Conservation (phyloP, 2,888 invertebrate species). For the Miltochrista miniata region DNA sequence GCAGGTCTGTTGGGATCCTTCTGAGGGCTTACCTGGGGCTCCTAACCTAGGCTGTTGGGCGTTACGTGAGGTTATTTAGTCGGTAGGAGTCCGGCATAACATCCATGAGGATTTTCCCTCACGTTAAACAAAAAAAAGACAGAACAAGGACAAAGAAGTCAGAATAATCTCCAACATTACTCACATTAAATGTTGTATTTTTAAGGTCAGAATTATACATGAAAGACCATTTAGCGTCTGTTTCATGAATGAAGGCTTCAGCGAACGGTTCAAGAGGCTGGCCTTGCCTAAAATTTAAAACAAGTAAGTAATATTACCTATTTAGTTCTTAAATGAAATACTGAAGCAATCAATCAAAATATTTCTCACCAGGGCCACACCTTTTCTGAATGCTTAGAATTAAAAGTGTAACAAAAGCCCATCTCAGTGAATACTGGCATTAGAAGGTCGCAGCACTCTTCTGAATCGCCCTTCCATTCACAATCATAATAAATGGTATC, state of each 20-base stretch:
- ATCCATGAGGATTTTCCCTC: too few relatives aligned
- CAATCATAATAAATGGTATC: constrained; percentile 85
- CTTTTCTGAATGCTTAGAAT: constrained; percentile 84
- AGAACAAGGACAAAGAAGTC: background rate
- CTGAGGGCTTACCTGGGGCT: too few relatives aligned
- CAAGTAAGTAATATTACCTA: background rate
- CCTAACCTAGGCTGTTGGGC: too few relatives aligned
- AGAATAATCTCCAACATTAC: constrained; percentile 34
- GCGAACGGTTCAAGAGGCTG: constrained; percentile 68
- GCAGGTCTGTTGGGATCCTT: too few relatives aligned
- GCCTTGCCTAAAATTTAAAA: constrained; percentile 59
- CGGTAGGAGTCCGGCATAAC: too few relatives aligned
- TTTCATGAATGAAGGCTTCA: constrained; percentile 85
- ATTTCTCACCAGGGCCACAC: constrained; percentile 77
- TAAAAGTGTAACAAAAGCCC: constrained; percentile 90
- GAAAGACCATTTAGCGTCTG: constrained; percentile 86
- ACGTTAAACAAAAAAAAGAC: too few relatives aligned
- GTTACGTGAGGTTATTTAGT: too few relatives aligned
- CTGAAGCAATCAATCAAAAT: background rate
- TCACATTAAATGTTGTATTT: constrained; percentile 72
- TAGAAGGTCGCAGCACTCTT: constrained; percentile 86
- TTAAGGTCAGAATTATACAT: constrained; percentile 79
- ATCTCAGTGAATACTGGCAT: constrained; percentile 89
- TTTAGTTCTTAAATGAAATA: background rate
- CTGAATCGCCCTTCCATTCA: constrained; percentile 86